These are phyloP conservation scores for Physocephala rufipes DNA, from an alignment of 2,888 invertebrate species.

Conservation along the genomic window DNA sequence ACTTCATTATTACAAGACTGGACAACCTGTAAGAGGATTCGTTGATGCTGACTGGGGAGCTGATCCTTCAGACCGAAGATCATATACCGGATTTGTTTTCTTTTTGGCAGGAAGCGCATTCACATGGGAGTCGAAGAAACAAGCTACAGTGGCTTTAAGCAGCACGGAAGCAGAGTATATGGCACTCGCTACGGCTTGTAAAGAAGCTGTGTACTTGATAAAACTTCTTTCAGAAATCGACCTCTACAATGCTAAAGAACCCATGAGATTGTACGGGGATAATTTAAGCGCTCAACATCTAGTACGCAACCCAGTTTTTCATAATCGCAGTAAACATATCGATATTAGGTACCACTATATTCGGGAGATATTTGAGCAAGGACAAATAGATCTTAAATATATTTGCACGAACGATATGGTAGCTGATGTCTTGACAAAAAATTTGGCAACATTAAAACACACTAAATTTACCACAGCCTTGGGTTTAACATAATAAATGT, in stretches of 20 bases:
- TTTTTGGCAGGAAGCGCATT: neutral
- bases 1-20: neutral
- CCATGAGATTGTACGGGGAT: neutral
- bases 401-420: neutral
- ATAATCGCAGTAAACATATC: neutral
- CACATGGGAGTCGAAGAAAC: neutral
- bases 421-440: neutral
- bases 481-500: neutral
- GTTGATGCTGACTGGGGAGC: slow-evolving; percentile 40
- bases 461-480: neutral
- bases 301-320: neutral
- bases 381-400: neutral
- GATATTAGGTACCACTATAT: neutral
- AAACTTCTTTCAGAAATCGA: neutral
- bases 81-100: slow-evolving; percentile 5
- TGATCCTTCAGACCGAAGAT: slow-evolving; percentile 9
- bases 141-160: neutral
- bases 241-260: neutral
- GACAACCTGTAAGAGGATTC: slow-evolving; percentile 37
- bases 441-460: neutral
- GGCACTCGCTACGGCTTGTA: neutral
- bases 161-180: neutral
- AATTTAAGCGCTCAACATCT: slow-evolving; percentile 9
- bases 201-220: neutral
- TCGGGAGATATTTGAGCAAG: neutral